Conservation (phyloP, 2,888 invertebrate genomes). For the Silvanus unidentatus region DNA sequence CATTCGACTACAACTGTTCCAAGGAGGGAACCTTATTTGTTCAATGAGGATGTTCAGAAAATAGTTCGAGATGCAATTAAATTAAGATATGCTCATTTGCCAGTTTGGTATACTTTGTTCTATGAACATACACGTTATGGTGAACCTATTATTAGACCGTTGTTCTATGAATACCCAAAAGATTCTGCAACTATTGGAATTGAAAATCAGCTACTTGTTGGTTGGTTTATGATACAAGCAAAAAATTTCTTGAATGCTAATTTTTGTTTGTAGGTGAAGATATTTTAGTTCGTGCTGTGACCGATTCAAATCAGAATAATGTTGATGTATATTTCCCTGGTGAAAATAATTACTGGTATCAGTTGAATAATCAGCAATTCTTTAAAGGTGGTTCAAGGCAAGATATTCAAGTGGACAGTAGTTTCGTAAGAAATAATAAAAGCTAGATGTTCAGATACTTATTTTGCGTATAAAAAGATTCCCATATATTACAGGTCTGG, state of each 20-base stretch:
- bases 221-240: too few species aligned
- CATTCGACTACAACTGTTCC: conserved; percentile 94
- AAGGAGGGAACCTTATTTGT: conserved; percentile 93
- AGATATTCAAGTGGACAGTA: too few species aligned
- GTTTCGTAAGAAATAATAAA: too few species aligned
- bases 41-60: conserved; percentile 61
- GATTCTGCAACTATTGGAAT: conserved; percentile 74
- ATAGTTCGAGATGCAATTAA: conserved; percentile 67
- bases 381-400: too few species aligned
- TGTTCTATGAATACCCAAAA: conserved; percentile 82
- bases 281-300: conserved; percentile 79
- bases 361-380: too few species aligned
- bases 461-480: too few species aligned
- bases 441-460: too few species aligned
- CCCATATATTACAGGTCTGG: conserved; percentile 35
- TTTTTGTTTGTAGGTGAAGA: conserved; percentile 68
- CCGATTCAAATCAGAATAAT: too few species aligned
- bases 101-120: conserved; percentile 85
- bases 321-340: conserved; percentile 76
- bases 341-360: conserved; percentile 67
- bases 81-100: conserved; percentile 78
- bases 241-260: too few species aligned
- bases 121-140: too few species aligned
- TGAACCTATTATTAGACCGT: conserved; percentile 79
- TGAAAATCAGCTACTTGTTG: too few species aligned